A percentile compares a stretch with the other conserved stretches of the same genome.
These are phyloP conservation scores for Chaetura pelagica DNA, from an alignment of 2,113 vertebrate species.

Conservation along the genomic window DNA sequence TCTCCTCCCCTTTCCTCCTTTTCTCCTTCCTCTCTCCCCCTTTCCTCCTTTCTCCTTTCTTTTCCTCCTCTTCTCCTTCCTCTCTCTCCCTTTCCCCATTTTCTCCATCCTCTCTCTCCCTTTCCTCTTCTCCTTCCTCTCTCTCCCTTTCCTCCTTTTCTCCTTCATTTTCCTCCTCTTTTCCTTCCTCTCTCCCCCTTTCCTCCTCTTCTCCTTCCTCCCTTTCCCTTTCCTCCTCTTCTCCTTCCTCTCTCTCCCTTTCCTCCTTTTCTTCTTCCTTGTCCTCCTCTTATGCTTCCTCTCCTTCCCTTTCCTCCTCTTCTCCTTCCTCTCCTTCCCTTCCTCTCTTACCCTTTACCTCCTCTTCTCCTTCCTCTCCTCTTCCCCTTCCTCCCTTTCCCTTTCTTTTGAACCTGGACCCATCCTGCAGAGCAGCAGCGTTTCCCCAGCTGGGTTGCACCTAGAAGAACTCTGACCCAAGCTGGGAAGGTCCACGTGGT, in stretches of 20 bases:
- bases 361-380: neutral
- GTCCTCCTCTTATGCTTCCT: too few relatives aligned
- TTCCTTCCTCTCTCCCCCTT: neutral
- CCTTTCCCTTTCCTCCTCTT: too few relatives aligned
- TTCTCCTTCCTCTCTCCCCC: neutral
- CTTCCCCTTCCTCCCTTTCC: neutral
- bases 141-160: neutral
- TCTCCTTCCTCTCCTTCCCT: neutral
- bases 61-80: neutral
- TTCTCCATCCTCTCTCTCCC: too few relatives aligned
- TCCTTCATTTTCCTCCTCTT: too few relatives aligned
- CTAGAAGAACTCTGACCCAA: neutral
- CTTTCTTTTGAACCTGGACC: too few relatives aligned
- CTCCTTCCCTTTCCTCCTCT: neutral
- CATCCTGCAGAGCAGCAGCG: fast-evolving
- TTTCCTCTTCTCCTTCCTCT: neutral
- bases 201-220: neutral
- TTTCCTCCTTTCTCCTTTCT: too few relatives aligned
- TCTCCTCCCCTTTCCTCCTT: neutral
- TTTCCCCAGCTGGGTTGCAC: fast-evolving
- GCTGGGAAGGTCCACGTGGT: fast-evolving
- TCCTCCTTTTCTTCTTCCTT: neutral
- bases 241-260: neutral
- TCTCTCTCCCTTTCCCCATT: neutral
- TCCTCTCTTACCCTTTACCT: neutral